Evolutionary conservation across 2,113 vertebrate species (phyloP), one percentile per base, ranked within the genome.

Genomic region (Grantiella picta): DNA sequence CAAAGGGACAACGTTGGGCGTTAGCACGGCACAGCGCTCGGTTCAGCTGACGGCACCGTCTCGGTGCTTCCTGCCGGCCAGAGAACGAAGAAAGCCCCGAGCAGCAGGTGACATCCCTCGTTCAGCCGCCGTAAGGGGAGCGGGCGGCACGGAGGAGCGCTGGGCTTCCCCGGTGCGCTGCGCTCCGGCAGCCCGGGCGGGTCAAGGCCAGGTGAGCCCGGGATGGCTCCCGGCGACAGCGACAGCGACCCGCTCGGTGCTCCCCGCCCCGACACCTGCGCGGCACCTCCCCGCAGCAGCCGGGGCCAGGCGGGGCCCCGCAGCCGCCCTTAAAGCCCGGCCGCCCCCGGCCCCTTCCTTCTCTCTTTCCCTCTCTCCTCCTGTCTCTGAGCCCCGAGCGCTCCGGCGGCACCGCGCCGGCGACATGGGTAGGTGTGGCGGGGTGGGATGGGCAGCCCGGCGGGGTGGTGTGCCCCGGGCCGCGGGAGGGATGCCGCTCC

Each of bases 21-120:
- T 7, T 15, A 3, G 70, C 2, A 0, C 3, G 0, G 63, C 11
- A 3, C 22, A 11, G 64, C 5, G 12, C 45, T 24, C 22, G 0
- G 0, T 8, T 10, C 6, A 13, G 12, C 68, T 10, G 11, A 1
- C 0, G 15, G 80, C 61, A 0, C 4, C 1, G 49, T 7, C 33
- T 40, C 57, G 7, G 57, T 2, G 63, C 45, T 40, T 31, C 5
- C 16, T 5, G 36, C 1, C 0, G 12, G 56, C 3, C 52, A 6
- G 7, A 5, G 83, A 15, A 21, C 8, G 31, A 6, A 4, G 53
- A 13, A 2, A 38, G 44, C 44, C 27, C 17, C 16, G 9, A 21
- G 25, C 16, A 2, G 68, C 35, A 6, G 31, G 59, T 17, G 21
- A 8, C 33, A 5, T 49, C 40, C 38, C 31, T 15, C 6, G 1